These are phyloP conservation scores for Halichoeres trimaculatus DNA, from an alignment of 2,113 vertebrate species.

Conservation along the genomic window DNA sequence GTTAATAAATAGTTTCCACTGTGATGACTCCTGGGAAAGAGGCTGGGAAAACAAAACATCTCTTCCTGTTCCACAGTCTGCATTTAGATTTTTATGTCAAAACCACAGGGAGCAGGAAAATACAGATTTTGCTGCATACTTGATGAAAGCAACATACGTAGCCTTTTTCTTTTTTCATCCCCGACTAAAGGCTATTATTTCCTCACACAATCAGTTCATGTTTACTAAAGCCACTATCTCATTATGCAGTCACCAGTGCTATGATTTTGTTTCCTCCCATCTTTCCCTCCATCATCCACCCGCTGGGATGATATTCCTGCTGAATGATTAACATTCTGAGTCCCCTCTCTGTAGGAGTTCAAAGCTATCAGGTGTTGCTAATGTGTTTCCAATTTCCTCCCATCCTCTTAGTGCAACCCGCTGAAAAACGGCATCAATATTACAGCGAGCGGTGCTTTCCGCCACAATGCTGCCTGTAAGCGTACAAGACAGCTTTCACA, in stretches of 20 bases:
- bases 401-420: slow-evolving; percentile 62
- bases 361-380: slow-evolving; percentile 80
- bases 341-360: slow-evolving; percentile 55
- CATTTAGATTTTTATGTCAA: slow-evolving; percentile 57
- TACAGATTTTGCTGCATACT: slow-evolving; percentile 43
- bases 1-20: slow-evolving; percentile 74
- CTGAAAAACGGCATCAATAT: slow-evolving; percentile 76
- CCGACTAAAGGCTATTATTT: slow-evolving; percentile 36
- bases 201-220: slow-evolving; percentile 29
- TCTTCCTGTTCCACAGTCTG: slow-evolving; percentile 50
- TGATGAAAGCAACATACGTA: slow-evolving; percentile 37
- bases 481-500: slow-evolving; percentile 82
- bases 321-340: slow-evolving; percentile 76
- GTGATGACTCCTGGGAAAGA: slow-evolving; percentile 60
- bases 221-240: slow-evolving; percentile 41
- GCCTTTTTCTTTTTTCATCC: background rate
- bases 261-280: slow-evolving; percentile 46
- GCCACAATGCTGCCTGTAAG: slow-evolving; percentile 75
- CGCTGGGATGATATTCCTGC: slow-evolving; percentile 58
- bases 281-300: slow-evolving; percentile 44
- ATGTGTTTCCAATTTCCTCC: slow-evolving; percentile 77
- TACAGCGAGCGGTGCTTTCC: slow-evolving; percentile 61
- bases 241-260: slow-evolving; percentile 31
- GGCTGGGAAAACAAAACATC: slow-evolving; percentile 59
- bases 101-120: slow-evolving; percentile 41